Base-by-base conservation (phyloP, 2,888 invertebrate species). In the Sinopyrophorus schimmeli region DNA sequence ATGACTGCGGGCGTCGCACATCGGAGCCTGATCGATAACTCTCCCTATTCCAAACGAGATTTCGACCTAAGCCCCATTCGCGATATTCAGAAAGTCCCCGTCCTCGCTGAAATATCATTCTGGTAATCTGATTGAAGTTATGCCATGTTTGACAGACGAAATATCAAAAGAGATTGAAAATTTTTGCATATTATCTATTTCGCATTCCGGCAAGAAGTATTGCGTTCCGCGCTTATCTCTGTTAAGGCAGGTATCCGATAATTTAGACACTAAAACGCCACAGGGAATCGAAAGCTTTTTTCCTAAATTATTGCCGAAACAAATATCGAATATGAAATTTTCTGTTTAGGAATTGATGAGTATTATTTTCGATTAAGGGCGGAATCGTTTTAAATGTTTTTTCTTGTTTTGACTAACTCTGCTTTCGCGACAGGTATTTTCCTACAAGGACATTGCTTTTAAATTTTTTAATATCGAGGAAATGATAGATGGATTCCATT, bases 1-100 rank as follows among this genome's bases (percentile, higher is more conserved):
- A 70, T 69, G 66, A 69, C 67, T 69, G 69, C 66, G 64, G 67
- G 63, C 67, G 64, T 67, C 67, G 67, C 67, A 67, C 63, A 63
- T 64, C 58, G 63, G 61, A 61, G 61, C 61, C n/a, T 68, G 65
- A 67, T 67, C 67, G 67, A 67, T 66, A 68, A 67, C 63, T 65
- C 58, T 57, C 65, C 67, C 66, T 60, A 60, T 65, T 63, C 61
- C 56, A 63, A 67, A 68, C 64, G 68, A 66, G 66, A 67, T 67
- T 67, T 63, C 63, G 57, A 63, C 64, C 59, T 66, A 61, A 61
- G 61, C 63, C 62, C 58, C 58, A 55, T 57, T 58, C 57, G 53
- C 41, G 57, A 58, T 60, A 56, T 58, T 58, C 57, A 55, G 49
- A 48, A 56, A 53, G 52, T 54, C 48, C 58, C 47, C 53, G 49